Conservation (phyloP, 30 jellyfish, hydroid and myxozoan species). For the Aurelia aurita region DNA sequence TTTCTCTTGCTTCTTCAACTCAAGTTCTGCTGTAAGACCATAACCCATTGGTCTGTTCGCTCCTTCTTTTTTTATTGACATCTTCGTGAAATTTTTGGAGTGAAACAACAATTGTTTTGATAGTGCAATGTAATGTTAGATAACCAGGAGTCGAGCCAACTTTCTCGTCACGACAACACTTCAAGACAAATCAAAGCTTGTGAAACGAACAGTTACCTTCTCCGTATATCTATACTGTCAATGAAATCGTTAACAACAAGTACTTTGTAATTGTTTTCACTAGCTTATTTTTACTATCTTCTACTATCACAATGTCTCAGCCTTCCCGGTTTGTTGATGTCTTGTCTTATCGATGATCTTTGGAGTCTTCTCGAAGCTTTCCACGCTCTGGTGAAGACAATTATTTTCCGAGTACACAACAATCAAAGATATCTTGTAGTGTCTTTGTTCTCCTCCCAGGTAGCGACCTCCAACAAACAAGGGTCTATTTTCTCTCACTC, state of each 20-base stretch:
- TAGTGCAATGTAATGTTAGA: no score
- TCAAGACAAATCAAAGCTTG: no score
- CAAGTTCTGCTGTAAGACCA: conserved; percentile 89
- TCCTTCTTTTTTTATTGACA: conserved; percentile 64
- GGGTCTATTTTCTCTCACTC: not conserved
- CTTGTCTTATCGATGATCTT: not conserved
- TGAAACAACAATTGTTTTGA: no score
- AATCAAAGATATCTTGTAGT: conserved; percentile 8
- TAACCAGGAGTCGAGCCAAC: no score
- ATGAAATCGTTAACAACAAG: no score
- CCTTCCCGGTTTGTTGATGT: not conserved
- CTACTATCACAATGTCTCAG: no score
- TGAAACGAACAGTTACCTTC: no score
- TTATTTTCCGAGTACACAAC: not conserved
- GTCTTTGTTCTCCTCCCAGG: conserved; percentile 1
- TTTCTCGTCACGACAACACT: no score
- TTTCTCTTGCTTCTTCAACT: conserved; percentile 66
- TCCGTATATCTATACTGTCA: no score
- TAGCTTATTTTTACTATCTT: no score
- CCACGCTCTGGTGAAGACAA: not conserved
- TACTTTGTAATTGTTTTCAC: no score
- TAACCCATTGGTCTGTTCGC: conserved; percentile 94
- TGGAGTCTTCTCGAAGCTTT: not conserved
- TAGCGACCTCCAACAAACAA: not conserved
- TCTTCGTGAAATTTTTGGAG: not conserved